Evolutionary conservation across 1,140 invertebrate genomes (phyloP), one percentile per base, ranked within the genome.

Genomic region (Homarus americanus): DNA sequence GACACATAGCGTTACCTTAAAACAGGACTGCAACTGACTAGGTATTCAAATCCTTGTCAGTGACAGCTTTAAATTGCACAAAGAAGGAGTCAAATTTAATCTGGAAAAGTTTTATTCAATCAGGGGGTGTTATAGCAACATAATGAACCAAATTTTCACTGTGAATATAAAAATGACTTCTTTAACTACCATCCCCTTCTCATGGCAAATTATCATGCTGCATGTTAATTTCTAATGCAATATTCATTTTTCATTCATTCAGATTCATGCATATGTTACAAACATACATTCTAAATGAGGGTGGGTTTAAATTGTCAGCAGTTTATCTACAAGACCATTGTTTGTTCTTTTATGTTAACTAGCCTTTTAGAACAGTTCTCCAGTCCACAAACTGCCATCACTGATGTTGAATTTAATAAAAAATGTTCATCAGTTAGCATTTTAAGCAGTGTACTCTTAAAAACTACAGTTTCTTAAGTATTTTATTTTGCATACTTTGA

Each of bases 11-110:
- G 44, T 75, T 85, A 72, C 41, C 34, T 49, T 49, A 49, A 75
- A 85, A 75, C 69, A 85, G 83, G 66, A 49, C n/a, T 85, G 69
- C 69, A 75, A 84, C 36, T 85, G 41, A 75, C 63, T 40, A 75
- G 83, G 41, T 75, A 85, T 53, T 75, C 69, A 75, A 24, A 44
- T 28, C 38, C n/a, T 38, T 36, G 28, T 24, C 36, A 82, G 49
- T 63, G 49, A 32, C 7, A 63, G 32, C 53, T 79, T 76, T 15
- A 79, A 79, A 79, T 49, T 79, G 76, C 76, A 79, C 76, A 79
- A 78, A 44, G 76, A 49, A 38, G 7, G 72, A 17, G 40, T 79
- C 36, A 69, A 69, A 69, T 28, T 69, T 32, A 69, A 32, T 32
- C 32, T 32, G 28, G 28, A 32, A 32, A 69, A 0, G 32, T 32